Percentiles rank a stretch among this genome's conserved stretches.
These are phyloP conservation scores for Perccottus glenii DNA, from an alignment of 2,113 vertebrate genomes.

Conservation along the genomic window DNA sequence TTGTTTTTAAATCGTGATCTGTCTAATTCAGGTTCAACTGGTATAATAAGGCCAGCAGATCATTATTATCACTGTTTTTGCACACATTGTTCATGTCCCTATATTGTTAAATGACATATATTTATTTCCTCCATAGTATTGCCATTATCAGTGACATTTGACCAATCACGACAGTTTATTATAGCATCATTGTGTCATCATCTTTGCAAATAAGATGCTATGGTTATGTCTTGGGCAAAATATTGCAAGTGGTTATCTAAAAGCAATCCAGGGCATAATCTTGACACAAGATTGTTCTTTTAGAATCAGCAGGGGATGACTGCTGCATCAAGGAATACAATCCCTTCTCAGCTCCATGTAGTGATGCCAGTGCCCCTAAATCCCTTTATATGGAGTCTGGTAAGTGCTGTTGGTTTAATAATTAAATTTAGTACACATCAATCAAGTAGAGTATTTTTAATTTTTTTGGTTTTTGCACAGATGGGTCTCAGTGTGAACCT, in stretches of 20 bases:
- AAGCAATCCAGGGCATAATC: background rate
- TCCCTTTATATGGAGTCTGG: constrained; percentile 89
- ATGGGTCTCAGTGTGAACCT: constrained; percentile 78
- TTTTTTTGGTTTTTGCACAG: constrained; percentile 68
- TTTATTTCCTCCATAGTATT: background rate
- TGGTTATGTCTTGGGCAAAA: background rate
- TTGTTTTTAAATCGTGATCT: background rate
- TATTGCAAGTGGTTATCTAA: background rate
- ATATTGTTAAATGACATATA: background rate
- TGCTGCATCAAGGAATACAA: constrained; percentile 67
- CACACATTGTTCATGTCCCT: constrained; percentile 11
- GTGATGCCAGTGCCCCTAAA: constrained; percentile 77
- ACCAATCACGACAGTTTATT: too few species aligned
- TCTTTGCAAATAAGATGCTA: background rate
- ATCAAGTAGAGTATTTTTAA: too few species aligned
- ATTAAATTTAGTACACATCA: too few species aligned
- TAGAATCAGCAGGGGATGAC: constrained; percentile 82
- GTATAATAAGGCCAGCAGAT: background rate
- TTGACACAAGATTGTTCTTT: constrained; percentile 18
- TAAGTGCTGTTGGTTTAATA: too few species aligned
- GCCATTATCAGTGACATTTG: background rate
- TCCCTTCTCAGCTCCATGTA: constrained; percentile 79
- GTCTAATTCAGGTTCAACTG: constrained; percentile 9
- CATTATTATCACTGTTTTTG: background rate
- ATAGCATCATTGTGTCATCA: too few species aligned